phyloP scores from a whole-genome alignment of 2,888 invertebrate genomes.

The Andrena bucephala region DNA sequence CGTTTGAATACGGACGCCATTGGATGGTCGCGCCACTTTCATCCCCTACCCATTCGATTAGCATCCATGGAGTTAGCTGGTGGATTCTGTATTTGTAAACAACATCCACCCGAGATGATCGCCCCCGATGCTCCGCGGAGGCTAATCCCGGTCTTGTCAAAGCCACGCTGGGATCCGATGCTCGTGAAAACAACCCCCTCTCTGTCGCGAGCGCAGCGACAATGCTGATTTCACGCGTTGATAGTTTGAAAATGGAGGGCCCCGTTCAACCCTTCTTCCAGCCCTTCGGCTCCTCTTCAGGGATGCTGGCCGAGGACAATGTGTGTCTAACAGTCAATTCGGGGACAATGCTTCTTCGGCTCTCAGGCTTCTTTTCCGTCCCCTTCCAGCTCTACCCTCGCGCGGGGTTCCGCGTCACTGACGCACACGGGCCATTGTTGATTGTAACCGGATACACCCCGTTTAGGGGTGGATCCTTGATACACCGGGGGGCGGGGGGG shows the following conservation, averaged over 20 bases:
- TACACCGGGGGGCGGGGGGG: conserved; percentile 61
- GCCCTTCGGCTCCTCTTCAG: too few relatives aligned
- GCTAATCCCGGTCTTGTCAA: conserved; percentile 82
- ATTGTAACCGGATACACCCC: conserved; percentile 79
- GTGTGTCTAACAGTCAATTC: conserved; percentile 79
- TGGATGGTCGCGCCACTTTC: not conserved
- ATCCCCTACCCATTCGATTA: not conserved
- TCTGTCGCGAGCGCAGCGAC: conserved; percentile 49
- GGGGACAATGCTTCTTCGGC: conserved; percentile 73
- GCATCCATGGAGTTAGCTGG: not conserved
- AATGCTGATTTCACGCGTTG: conserved; percentile 82
- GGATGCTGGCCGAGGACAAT: conserved; percentile 54
- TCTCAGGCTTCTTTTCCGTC: conserved; percentile 37
- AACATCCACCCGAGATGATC: conserved; percentile 24
- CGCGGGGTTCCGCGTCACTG: conserved; percentile 55
- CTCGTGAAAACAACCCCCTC: conserved; percentile 71
- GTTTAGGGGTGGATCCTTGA: conserved; percentile 74
- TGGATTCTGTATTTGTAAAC: conserved; percentile 30
- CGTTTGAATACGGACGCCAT: not conserved
- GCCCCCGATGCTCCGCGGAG: conserved; percentile 25
- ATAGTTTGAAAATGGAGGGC: conserved; percentile 77
- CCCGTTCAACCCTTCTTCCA: conserved; percentile 69
- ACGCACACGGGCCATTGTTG: conserved; percentile 65
- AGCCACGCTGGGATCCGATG: conserved; percentile 75
- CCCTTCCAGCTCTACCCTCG: conserved; percentile 17